phyloP scores from a whole-genome alignment of 2,113 vertebrate species.

The Speoplatyrhinus poulsoni region DNA sequence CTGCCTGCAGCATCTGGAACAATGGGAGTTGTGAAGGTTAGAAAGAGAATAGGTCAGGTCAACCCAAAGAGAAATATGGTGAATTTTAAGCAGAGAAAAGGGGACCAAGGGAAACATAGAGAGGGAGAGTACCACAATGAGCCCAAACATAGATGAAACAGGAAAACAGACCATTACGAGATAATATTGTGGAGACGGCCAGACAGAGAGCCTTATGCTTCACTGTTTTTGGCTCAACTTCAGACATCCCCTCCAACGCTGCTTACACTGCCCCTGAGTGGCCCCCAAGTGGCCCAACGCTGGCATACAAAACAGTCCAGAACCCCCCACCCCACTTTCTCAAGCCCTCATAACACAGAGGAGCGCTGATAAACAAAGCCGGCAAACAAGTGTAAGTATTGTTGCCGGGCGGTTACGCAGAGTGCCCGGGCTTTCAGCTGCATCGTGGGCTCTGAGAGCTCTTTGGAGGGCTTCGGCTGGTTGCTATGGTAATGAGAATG shows the following conservation, averaged over 20 bases:
- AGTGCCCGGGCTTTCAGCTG: slow-evolving; percentile 50
- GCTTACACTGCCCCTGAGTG: slow-evolving; percentile 34
- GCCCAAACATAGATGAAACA: slow-evolving; percentile 19
- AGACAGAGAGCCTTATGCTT: slow-evolving; percentile 32
- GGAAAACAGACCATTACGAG: slow-evolving; percentile 22
- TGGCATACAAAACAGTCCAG: slow-evolving; percentile 5
- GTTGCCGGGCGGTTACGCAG: slow-evolving; percentile 58
- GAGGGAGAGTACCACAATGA: slow-evolving; percentile 11
- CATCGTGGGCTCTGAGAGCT: slow-evolving; percentile 41
- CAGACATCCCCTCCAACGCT: slow-evolving; percentile 38
- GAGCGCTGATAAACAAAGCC: slow-evolving; percentile 47
- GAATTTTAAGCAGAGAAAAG: slow-evolving; percentile 2
- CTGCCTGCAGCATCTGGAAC: slow-evolving; percentile 45
- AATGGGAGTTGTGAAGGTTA: slow-evolving; percentile 54
- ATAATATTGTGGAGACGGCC: slow-evolving; percentile 3
- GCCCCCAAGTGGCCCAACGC: slow-evolving; percentile 20
- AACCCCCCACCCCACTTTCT: slow-evolving; percentile 18
- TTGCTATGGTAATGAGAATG: slow-evolving; percentile 59
- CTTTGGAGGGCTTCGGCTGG: slow-evolving; percentile 50
- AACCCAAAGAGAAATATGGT: slow-evolving; percentile 33
- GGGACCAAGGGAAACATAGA: not conserved
- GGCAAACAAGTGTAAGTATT: slow-evolving; percentile 62
- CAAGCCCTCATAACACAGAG: slow-evolving; percentile 54
- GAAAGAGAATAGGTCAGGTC: slow-evolving; percentile 24
- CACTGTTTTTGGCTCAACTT: slow-evolving; percentile 30